Evolutionary conservation across 1,140 invertebrate species (phyloP), one percentile per base, ranked within the genome.

Genomic region (Apolygus lucorum): DNA sequence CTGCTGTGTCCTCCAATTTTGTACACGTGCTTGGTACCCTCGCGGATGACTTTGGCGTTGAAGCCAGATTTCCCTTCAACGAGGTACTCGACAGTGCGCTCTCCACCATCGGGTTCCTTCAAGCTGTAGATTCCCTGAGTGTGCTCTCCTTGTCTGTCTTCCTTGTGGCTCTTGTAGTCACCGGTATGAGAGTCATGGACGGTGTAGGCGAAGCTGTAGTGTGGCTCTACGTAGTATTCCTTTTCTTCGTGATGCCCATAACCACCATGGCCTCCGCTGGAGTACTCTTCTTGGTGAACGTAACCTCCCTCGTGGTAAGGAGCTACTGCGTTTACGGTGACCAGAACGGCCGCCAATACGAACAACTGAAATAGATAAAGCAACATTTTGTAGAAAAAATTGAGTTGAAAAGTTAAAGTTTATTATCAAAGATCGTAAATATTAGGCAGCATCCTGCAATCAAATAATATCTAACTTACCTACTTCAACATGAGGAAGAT

Each of bases 151-250:
- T 82, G 78, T 17, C 81, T 76, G n/a, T 79, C 77, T 75, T 84
- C 83, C 52, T 81, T 75, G 71, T 84, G 83, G 72, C 78, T 79
- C 74, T 84, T 84, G 69, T 82, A 78, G 74, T 85, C 84, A 8
- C 82, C 81, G 29, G 83, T 84, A 75, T 84, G 78, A 22, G 78
- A 77, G 69, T 84, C 83, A 42, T 80, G 79, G 52, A 85, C 82
- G n/a, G 77, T 78, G 72, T 84, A 85, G n/a, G 78, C 74, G 75
- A 83, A 85, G 63, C 77, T 77, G 74, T 84, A 84, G 67, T 82
- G 80, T 2, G 82, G 71, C 28, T 71, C 22, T 4, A 63, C 59
- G 49, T 68, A 63, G 34, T 49, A 17, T 17, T 49, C 8, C 26
- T 59, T 52, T 24, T 62, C 28, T 24, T 62, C 67, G n/a, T n/a